Conservation (phyloP, 2,888 invertebrate genomes). For the Alitta virens region DNA sequence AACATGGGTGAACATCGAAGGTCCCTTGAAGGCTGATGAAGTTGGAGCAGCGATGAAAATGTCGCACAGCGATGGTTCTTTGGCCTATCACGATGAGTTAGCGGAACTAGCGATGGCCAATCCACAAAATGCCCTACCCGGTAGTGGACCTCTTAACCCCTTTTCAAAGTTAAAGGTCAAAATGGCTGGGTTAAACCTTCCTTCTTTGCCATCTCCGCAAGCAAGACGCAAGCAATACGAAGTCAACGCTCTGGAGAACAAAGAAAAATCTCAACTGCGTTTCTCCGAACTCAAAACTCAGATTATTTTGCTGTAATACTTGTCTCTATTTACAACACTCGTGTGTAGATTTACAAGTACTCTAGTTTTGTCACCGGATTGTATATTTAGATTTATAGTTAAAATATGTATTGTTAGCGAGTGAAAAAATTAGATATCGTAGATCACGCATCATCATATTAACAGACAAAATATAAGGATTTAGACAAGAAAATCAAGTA, state of each 20-base stretch:
- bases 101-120: slow-evolving; percentile 5
- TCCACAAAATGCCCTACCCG: background rate
- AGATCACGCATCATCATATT: no score
- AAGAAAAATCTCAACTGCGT: slow-evolving; percentile 24
- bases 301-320: slow-evolving; percentile 25
- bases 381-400: no score
- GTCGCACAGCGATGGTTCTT: slow-evolving; percentile 41
- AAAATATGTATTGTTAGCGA: no score
- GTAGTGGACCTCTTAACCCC: slow-evolving; percentile 5
- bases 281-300: slow-evolving; percentile 25
- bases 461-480: no score
- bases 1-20: background rate
- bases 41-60: slow-evolving; percentile 31
- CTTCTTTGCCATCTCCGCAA: slow-evolving; percentile 13
- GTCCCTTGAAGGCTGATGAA: no score
- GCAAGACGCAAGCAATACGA: slow-evolving; percentile 8
- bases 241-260: slow-evolving; percentile 19
- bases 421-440: no score
- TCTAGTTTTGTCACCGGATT: no score
- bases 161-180: slow-evolving; percentile 19
- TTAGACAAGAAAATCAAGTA: no score
- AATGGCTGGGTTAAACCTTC: slow-evolving; percentile 21
- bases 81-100: slow-evolving; percentile 15
- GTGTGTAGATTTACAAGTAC: no score
- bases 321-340: no score